Percentiles rank a stretch among this genome's conserved stretches.
These are phyloP conservation scores for Halichoerus grypus DNA, from an alignment of 2,113 vertebrate species.

Conservation along the genomic window DNA sequence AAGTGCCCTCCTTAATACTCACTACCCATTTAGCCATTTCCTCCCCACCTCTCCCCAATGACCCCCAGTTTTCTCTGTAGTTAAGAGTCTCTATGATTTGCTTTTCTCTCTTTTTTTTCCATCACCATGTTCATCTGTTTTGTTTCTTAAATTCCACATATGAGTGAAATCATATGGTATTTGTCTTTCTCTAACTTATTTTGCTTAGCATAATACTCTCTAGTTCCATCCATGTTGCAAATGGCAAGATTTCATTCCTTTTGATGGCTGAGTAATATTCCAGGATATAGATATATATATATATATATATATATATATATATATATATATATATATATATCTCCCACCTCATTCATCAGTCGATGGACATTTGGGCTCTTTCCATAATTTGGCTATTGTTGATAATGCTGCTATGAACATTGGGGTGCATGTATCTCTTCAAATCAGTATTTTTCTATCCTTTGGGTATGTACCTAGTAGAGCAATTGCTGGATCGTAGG, in stretches of 20 bases:
- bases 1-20: background rate
- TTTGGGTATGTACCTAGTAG: background rate
- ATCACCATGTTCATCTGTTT: background rate
- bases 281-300: background rate
- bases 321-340: too few species aligned
- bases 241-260: background rate
- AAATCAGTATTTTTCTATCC: background rate
- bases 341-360: background rate
- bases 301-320: too few species aligned
- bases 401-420: background rate
- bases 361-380: background rate
- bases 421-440: background rate
- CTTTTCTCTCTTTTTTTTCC: background rate
- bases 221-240: background rate
- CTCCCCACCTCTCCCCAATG: background rate
- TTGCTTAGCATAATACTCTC: background rate
- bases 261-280: background rate
- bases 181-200: background rate
- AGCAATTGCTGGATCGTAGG: background rate
- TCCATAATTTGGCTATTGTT: background rate
- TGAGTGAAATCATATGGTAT: background rate
- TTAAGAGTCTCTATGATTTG: background rate
- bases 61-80: background rate
- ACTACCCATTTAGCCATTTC: background rate
- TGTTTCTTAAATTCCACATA: background rate